Evolutionary conservation across 1,140 invertebrate genomes (phyloP), one percentile per base, ranked within the genome.

Genomic region (Apocrypta bakeri): DNA sequence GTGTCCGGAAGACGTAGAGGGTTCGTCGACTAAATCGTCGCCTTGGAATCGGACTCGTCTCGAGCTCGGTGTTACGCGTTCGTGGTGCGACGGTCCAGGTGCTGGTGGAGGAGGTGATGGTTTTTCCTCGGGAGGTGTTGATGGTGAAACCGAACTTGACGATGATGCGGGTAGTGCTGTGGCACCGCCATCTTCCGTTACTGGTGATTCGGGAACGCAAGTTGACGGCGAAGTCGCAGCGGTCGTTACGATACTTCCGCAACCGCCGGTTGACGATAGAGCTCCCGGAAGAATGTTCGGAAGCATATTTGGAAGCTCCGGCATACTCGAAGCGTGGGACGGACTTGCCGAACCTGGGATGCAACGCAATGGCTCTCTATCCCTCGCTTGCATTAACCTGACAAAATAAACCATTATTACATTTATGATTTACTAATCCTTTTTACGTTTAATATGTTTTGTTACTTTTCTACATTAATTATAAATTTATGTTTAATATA

Each of bases 11-110:
- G 81, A 88, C n/a, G 82, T 86, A 80, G 83, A 88, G 66, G 74
- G 61, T 21, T 85, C 86, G 25, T 86, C 88, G 78, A 93, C 90
- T 1, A 92, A 89, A 72, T 94, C 93, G 83, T 94, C 94, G 0
- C 94, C 94, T 85, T 95, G 94, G 85, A 96, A 95, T 74, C 95
- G 89, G 0, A 95, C 95, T 84, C 93, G 87, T 63, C 91, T 86
- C 25, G 90, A 91, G 31, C 90, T 92, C 12, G 90, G 88, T 24
- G 89, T 91, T n/a, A 89, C 86, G 9, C 89, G 86, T 71, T 91
- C 90, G 21, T 84, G 85, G 85, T 68, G 56, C 75, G 61, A 83
- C 83, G 78, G 84, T 40, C 56, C 84, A 79, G 78, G 78, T 88
- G 63, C 86, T 8, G 75, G 69, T 6, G 76, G 69, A 0, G 74